These are phyloP conservation scores for Pterocles orientalis DNA, from an alignment of 2,113 vertebrate genomes.

Conservation along the genomic window DNA sequence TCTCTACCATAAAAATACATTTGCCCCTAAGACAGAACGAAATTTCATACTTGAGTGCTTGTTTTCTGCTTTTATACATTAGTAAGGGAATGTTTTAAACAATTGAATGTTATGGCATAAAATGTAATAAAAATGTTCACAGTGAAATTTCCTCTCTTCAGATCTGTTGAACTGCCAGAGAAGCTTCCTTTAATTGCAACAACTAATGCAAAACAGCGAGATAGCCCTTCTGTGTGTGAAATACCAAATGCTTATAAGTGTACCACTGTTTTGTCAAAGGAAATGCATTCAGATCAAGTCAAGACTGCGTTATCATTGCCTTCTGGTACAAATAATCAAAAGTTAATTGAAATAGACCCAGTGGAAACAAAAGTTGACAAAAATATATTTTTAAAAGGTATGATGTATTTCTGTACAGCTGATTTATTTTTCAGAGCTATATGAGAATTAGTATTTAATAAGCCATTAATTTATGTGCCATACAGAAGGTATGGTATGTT, in stretches of 20 bases:
- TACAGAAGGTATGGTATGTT: neutral
- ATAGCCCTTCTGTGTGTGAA: neutral
- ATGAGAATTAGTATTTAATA: neutral
- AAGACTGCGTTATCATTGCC: neutral
- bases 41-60: neutral
- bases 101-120: neutral
- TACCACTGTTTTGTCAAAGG: neutral
- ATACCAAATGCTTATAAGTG: neutral
- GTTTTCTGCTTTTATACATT: neutral
- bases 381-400: constrained; percentile 58
- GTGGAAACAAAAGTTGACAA: neutral
- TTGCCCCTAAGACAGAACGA: neutral
- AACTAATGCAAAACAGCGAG: constrained; percentile 20
- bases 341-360: constrained; percentile 4
- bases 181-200: constrained; percentile 42
- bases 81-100: neutral
- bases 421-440: neutral
- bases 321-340: constrained; percentile 38
- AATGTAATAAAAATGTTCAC: neutral
- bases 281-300: neutral
- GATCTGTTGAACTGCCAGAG: neutral
- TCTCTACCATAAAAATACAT: neutral
- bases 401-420: neutral
- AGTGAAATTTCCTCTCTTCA: constrained; percentile 1
- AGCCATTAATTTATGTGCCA: neutral